Evolutionary conservation across 2,888 invertebrate species (phyloP).

Genomic region (Watsonalla binaria): DNA sequence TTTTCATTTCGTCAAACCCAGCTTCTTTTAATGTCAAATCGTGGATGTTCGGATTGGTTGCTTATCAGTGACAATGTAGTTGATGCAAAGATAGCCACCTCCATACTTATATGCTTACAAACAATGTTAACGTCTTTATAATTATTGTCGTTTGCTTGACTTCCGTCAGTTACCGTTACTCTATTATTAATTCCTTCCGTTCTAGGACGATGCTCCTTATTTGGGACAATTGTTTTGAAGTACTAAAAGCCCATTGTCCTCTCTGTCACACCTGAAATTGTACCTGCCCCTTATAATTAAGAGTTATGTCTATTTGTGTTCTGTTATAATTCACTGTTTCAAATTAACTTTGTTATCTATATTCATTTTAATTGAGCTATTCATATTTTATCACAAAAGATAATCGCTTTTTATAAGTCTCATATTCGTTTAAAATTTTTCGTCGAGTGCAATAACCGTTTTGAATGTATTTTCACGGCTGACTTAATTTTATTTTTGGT

Average conservation of each 20-base stretch:
- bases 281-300: constrained; percentile 6
- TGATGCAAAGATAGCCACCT: too few relatives aligned
- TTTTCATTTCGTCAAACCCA: too few relatives aligned
- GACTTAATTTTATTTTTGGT: neutral
- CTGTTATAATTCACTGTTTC: too few relatives aligned
- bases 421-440: neutral
- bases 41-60: too few relatives aligned
- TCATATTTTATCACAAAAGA: too few relatives aligned
- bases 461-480: constrained; percentile 6
- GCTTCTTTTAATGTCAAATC: too few relatives aligned
- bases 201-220: constrained; percentile 10
- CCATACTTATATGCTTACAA: too few relatives aligned
- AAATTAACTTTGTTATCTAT: too few relatives aligned
- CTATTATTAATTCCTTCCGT: constrained; percentile 14
- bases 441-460: constrained; percentile 20
- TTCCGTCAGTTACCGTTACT: constrained; percentile 17
- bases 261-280: constrained; percentile 9
- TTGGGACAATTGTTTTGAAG: constrained; percentile 11
- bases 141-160: constrained; percentile 8
- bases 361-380: too few relatives aligned
- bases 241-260: constrained; percentile 14
- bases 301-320: too few relatives aligned
- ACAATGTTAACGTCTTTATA: too few relatives aligned
- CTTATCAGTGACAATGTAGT: too few relatives aligned
- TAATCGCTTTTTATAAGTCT: neutral